These are phyloP conservation scores for Emydura subglobosa DNA, from an alignment of 2,113 vertebrate species.

Conservation along the genomic window DNA sequence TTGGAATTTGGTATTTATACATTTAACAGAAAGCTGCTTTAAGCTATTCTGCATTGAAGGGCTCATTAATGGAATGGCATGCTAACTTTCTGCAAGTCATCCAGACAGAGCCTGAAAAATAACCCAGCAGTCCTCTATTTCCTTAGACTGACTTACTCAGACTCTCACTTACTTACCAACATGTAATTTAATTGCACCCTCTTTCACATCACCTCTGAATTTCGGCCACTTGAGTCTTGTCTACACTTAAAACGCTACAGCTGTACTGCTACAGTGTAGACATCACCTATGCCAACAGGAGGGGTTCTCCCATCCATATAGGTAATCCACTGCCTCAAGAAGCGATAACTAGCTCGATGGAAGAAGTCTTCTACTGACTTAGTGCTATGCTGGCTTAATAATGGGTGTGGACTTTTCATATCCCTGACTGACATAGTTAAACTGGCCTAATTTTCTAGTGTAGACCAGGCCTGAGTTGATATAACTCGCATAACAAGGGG, in stretches of 20 bases:
- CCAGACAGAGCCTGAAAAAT: not conserved
- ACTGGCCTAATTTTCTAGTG: not conserved
- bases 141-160: not conserved
- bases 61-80: not conserved
- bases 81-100: not conserved
- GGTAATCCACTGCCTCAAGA: no score
- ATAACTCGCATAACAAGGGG: not conserved
- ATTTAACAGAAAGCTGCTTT: not conserved
- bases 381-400: not conserved
- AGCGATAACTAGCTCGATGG: no score
- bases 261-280: not conserved
- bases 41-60: not conserved
- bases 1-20: constrained; percentile 14
- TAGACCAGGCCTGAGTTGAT: not conserved
- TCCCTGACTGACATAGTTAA: not conserved
- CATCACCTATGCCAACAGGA: not conserved
- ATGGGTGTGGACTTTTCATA: not conserved
- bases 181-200: not conserved
- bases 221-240: not conserved
- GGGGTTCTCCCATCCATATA: no score
- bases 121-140: not conserved
- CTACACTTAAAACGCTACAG: not conserved
- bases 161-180: not conserved
- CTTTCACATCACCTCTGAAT: not conserved
- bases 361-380: no score